These are phyloP conservation scores for Lichenostomus cassidix DNA, from an alignment of 2,113 vertebrate species.

Conservation along the genomic window DNA sequence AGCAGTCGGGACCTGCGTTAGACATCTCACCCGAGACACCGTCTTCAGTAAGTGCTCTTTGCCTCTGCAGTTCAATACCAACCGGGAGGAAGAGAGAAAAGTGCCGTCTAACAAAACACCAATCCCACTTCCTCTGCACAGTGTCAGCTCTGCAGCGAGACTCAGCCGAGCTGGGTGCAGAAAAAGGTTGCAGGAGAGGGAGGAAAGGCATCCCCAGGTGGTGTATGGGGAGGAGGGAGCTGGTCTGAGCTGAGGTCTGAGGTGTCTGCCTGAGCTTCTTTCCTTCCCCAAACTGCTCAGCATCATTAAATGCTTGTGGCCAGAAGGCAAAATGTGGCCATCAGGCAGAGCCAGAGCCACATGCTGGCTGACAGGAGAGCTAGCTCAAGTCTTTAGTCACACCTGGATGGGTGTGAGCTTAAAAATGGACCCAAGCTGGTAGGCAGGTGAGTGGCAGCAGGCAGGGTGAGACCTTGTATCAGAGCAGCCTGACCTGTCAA, in stretches of 20 bases:
- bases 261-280: neutral
- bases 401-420: neutral
- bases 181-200: neutral
- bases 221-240: neutral
- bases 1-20: neutral
- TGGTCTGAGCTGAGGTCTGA: neutral
- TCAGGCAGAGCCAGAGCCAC: neutral
- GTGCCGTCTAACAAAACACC: neutral
- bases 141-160: neutral
- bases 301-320: neutral
- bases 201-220: neutral
- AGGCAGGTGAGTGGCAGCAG: neutral
- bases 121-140: neutral
- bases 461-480: neutral
- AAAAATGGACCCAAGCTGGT: neutral
- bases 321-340: neutral
- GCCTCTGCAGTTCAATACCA: neutral
- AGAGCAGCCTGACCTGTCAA: neutral
- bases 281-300: neutral
- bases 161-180: neutral
- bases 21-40: constrained; percentile 1
- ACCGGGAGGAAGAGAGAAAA: neutral
- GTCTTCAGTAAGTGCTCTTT: neutral
- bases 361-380: neutral
- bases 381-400: neutral